These are phyloP conservation scores for Camelus dromedarius DNA, from an alignment of 2,113 vertebrate genomes.

Conservation along the genomic window DNA sequence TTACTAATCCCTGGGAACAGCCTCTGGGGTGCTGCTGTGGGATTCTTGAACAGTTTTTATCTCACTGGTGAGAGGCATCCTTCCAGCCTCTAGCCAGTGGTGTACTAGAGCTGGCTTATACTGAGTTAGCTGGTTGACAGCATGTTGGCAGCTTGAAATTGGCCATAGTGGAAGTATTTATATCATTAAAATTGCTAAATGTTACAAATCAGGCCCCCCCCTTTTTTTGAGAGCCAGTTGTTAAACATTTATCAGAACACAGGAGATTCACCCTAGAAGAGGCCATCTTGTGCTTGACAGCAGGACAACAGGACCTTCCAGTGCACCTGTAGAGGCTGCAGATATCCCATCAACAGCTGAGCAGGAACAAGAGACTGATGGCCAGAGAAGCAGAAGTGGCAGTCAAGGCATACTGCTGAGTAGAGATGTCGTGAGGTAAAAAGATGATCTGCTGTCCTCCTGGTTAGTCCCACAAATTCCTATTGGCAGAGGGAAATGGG, in stretches of 20 bases:
- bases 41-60: neutral
- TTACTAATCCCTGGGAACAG: neutral
- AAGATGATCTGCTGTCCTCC: neutral
- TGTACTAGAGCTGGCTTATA: neutral
- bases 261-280: neutral
- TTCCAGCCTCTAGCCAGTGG: neutral
- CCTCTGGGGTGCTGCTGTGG: neutral
- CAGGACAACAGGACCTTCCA: neutral
- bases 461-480: neutral
- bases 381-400: neutral
- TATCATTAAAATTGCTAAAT: slow-evolving; percentile 1
- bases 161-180: neutral
- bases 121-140: neutral
- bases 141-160: neutral
- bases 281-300: neutral
- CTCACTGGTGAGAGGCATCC: neutral
- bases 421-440: neutral
- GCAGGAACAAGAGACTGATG: neutral
- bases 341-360: neutral
- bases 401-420: neutral
- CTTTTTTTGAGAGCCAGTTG: neutral
- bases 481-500: neutral
- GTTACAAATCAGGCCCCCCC: neutral
- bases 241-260: slow-evolving; percentile 53
- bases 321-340: neutral